A percentile compares a stretch with the other conserved stretches of the same genome.
Conservation (phyloP, 2,797 vertebrate genomes). For the Hapalemur alaotrensis region DNA sequence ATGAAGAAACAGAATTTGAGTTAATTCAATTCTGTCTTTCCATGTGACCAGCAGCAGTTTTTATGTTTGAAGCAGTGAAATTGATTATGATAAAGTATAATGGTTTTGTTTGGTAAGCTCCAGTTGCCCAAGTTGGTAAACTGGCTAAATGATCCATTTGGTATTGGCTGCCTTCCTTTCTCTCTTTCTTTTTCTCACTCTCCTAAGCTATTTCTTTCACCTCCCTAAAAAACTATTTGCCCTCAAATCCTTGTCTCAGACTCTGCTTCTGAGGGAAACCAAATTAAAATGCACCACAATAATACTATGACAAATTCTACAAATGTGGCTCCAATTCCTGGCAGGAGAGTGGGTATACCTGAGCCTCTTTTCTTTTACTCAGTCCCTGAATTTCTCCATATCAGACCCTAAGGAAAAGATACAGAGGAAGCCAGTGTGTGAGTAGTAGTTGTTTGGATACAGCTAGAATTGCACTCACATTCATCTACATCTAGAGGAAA, state of each 20-base stretch:
- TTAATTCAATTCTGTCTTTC: not conserved
- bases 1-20: not conserved
- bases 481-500: not conserved
- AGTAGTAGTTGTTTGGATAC: too few relatives aligned
- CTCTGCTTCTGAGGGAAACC: not conserved
- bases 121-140: not conserved
- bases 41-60: not conserved
- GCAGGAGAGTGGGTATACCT: rapidly evolving
- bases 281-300: not conserved
- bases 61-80: not conserved
- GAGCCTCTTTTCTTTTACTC: not conserved
- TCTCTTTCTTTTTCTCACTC: not conserved
- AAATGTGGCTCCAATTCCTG: rapidly evolving
- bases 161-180: not conserved
- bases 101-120: not conserved
- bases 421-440: too few relatives aligned
- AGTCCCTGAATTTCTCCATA: rapidly evolving
- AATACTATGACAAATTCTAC: rapidly evolving
- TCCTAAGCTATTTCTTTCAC: not conserved
- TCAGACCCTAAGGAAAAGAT: not conserved
- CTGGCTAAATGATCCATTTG: rapidly evolving
- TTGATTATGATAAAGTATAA: rapidly evolving
- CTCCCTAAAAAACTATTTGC: not conserved
- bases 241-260: not conserved
- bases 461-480: not conserved